Percentiles rank a stretch among this genome's conserved stretches.
phyloP scores from a whole-genome alignment of 2,113 vertebrate genomes.

The Zosterops pallidus region DNA sequence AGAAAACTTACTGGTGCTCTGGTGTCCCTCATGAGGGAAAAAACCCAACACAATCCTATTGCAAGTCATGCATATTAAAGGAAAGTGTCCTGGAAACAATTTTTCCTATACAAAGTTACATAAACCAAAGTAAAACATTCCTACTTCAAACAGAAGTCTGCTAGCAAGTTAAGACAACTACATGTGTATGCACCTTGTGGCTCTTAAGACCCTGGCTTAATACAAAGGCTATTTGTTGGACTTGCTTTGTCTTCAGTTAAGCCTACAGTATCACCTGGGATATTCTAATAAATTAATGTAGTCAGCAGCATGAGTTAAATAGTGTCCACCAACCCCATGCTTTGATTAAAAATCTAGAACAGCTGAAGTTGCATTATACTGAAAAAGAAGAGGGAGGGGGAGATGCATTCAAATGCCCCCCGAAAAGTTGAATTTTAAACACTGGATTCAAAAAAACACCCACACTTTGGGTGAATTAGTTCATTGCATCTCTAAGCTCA shows the following conservation, averaged over 20 bases:
- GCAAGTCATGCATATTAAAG: background rate
- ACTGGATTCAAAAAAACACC: accelerated
- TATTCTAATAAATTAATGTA: background rate
- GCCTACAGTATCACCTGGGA: background rate
- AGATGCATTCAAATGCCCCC: background rate
- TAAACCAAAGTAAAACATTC: background rate
- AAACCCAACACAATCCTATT: background rate
- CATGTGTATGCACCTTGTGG: background rate
- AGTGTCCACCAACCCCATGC: background rate
- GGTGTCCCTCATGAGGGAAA: background rate
- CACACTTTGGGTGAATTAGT: background rate
- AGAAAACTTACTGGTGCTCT: background rate
- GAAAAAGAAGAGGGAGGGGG: background rate
- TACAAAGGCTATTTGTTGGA: background rate
- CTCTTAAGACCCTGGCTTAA: background rate
- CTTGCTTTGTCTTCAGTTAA: background rate
- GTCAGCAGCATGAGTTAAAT: background rate
- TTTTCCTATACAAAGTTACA: background rate
- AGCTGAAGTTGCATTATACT: background rate
- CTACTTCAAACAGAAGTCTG: background rate
- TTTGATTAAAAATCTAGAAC: background rate
- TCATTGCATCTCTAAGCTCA: background rate
- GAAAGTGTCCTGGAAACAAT: background rate
- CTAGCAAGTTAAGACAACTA: background rate
- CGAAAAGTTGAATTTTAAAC: background rate